phyloP scores from a whole-genome alignment of 2,113 vertebrate species.

The Pardalotus punctatus region DNA sequence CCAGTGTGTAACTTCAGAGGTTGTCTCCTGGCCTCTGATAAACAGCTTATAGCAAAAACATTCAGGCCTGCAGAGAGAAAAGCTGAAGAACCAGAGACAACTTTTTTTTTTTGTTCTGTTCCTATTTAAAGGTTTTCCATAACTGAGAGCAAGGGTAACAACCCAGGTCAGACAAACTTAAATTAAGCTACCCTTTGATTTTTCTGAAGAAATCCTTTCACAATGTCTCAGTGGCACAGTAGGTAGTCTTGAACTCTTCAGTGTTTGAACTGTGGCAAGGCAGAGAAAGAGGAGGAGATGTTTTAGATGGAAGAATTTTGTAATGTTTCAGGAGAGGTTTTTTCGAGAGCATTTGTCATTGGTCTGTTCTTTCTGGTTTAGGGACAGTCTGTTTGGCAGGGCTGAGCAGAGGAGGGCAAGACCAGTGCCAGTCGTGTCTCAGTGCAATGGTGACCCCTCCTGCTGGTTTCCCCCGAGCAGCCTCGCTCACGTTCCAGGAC shows the following conservation, averaged over 20 bases:
- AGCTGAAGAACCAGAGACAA: neutral
- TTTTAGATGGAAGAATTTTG: neutral
- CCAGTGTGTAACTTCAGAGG: neutral
- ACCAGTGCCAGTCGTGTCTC: fast-evolving
- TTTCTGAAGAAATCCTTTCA: neutral
- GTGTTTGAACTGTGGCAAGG: neutral
- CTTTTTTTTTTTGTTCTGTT: neutral
- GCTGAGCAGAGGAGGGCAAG: neutral
- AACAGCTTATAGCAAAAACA: neutral
- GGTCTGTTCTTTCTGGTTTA: neutral
- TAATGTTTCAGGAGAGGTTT: neutral
- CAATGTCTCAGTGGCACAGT: neutral
- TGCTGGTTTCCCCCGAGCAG: neutral
- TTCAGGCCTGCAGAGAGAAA: neutral
- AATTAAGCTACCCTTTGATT: neutral
- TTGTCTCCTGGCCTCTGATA: neutral
- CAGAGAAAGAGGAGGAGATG: neutral
- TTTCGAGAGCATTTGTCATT: neutral
- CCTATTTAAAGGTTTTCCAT: constrained; percentile 1
- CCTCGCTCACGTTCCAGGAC: neutral
- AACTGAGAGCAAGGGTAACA: neutral
- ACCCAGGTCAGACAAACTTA: constrained; percentile 18
- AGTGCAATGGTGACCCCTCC: neutral
- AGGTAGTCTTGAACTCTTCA: neutral
- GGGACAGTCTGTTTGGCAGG: neutral